These are phyloP conservation scores for Dinocampus coccinellae DNA, from an alignment of 2,888 invertebrate genomes.

Conservation along the genomic window DNA sequence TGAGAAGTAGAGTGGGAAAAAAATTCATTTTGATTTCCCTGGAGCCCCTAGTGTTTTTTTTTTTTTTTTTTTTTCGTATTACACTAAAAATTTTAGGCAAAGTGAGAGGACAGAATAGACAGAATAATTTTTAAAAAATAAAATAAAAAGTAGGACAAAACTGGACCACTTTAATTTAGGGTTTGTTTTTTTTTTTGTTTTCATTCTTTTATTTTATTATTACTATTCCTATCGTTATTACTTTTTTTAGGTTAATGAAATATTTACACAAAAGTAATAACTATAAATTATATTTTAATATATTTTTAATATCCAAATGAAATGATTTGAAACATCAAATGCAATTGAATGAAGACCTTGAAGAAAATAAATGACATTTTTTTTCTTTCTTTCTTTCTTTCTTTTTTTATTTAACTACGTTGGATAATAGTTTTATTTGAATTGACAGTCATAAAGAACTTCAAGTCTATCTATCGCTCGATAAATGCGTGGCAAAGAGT, in stretches of 20 bases:
- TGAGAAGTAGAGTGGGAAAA: background rate
- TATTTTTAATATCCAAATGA: background rate
- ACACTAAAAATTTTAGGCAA: constrained; percentile 15
- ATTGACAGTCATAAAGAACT: constrained; percentile 3
- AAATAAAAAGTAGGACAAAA: background rate
- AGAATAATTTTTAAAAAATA: background rate
- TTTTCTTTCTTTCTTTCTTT: too few species aligned
- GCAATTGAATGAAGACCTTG: background rate
- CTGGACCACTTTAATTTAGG: background rate
- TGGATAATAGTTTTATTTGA: background rate
- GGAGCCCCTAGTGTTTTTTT: background rate
- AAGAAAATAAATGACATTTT: background rate
- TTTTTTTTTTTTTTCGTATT: background rate
- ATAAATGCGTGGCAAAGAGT: constrained; percentile 20
- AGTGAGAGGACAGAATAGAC: background rate
- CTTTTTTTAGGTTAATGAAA: too few species aligned
- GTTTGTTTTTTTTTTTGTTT: background rate
- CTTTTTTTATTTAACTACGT: too few species aligned
- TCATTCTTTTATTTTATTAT: background rate
- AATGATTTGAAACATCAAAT: background rate
- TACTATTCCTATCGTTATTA: too few species aligned
- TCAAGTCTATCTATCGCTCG: background rate
- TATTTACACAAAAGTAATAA: background rate
- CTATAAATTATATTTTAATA: background rate
- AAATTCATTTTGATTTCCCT: constrained; percentile 14